Evolutionary conservation across 2,113 vertebrate species (phyloP).

Genomic region (Ia io): DNA sequence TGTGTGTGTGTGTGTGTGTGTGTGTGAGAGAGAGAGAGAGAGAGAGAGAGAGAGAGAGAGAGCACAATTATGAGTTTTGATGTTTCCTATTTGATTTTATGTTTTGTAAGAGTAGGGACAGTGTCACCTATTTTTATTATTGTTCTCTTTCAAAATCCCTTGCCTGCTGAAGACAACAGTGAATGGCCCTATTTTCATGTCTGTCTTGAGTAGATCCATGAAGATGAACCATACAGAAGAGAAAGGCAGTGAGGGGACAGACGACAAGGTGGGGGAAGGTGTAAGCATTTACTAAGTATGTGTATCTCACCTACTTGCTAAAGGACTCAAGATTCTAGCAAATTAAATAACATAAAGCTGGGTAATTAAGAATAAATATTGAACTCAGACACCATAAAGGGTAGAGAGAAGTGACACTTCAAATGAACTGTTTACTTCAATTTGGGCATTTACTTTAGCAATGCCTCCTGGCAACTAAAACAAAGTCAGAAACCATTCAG

Average conservation of each 20-base stretch:
- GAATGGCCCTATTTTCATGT: neutral
- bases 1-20: neutral
- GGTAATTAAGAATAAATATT: slow-evolving; percentile 8
- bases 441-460: neutral
- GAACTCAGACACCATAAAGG: neutral
- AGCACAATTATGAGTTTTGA: neutral
- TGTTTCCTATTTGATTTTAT: neutral
- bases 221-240: neutral
- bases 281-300: neutral
- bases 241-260: neutral
- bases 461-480: slow-evolving; percentile 11
- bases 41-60: neutral
- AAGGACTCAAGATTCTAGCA: neutral
- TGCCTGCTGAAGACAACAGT: neutral
- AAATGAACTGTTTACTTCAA: neutral
- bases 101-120: neutral
- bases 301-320: neutral
- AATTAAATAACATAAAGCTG: neutral
- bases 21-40: neutral
- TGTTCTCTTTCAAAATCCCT: neutral
- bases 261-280: neutral
- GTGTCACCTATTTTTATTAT: neutral
- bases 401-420: neutral
- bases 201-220: neutral
- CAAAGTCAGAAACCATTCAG: neutral